These are phyloP conservation scores for Myrmecophaga tridactyla DNA, from an alignment of 2,113 vertebrate species.

Conservation along the genomic window DNA sequence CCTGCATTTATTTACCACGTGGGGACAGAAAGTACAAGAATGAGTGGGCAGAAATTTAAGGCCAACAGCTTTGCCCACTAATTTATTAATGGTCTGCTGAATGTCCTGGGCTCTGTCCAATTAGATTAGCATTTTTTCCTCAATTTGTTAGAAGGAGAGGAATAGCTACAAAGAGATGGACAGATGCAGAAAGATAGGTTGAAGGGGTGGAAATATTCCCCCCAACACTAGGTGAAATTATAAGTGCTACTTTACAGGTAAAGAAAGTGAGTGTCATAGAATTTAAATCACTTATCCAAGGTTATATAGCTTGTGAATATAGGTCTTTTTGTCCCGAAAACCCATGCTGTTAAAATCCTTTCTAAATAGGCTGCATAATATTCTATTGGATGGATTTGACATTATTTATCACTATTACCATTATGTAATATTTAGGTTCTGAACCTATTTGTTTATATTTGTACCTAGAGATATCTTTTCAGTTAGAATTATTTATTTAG, in stretches of 20 bases:
- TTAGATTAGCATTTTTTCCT: not conserved
- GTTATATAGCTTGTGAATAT: not conserved
- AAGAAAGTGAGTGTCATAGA: not conserved
- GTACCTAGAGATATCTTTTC: not conserved
- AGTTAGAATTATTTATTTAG: slow-evolving; percentile 23
- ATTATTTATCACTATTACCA: not conserved
- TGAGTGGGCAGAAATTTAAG: not conserved
- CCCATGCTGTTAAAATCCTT: not conserved
- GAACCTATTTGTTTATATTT: slow-evolving; percentile 17
- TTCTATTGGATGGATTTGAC: not conserved
- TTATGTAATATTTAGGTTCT: slow-evolving; percentile 29
- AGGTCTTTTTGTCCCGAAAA: not conserved
- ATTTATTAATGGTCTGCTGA: not conserved
- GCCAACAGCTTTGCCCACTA: not conserved
- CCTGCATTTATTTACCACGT: not conserved
- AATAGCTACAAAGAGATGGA: not conserved
- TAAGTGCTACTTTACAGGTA: slow-evolving; percentile 1
- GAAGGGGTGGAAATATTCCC: not conserved
- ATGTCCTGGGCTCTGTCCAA: not conserved
- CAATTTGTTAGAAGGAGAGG: not conserved
- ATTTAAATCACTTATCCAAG: not conserved
- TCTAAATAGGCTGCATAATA: not conserved
- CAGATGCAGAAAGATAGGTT: not conserved
- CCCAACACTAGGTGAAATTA: not conserved
- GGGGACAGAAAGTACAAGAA: not conserved